These are phyloP conservation scores for Danio albolineatus DNA, from an alignment of 2,797 vertebrate species.

Conservation along the genomic window DNA sequence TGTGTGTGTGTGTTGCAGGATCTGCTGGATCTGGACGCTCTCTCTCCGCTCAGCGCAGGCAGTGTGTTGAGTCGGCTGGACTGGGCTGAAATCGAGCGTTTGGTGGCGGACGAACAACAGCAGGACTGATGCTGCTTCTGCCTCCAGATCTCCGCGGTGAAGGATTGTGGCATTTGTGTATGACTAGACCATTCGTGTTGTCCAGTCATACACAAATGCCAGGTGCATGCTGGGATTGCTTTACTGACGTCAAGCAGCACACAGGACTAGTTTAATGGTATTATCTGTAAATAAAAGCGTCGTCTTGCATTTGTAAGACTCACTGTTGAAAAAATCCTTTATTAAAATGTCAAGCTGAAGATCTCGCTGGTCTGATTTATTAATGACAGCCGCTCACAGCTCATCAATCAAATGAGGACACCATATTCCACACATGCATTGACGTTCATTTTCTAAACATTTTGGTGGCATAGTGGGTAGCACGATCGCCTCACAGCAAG, in stretches of 20 bases:
- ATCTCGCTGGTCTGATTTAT: neutral
- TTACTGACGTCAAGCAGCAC: neutral
- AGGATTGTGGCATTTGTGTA: neutral
- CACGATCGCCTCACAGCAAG: too few species aligned
- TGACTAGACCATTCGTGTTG: neutral
- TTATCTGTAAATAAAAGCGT: neutral
- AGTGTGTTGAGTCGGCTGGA: constrained; percentile 90
- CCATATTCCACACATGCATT: too few species aligned
- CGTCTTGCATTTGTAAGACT: neutral
- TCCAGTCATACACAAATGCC: neutral
- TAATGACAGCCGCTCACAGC: neutral
- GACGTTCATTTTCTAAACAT: too few species aligned
- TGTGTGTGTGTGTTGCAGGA: neutral
- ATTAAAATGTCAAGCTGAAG: neutral
- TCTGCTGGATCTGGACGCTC: constrained; percentile 66
- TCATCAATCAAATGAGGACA: too few species aligned
- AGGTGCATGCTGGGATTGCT: neutral
- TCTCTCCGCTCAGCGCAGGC: constrained; percentile 80
- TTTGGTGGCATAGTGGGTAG: too few species aligned
- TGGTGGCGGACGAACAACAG: constrained; percentile 78
- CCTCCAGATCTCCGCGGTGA: neutral
- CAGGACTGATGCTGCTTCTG: neutral
- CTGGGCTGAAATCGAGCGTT: constrained; percentile 88
- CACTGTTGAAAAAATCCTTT: neutral
- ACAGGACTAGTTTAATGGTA: too few species aligned